Base-by-base conservation (phyloP, 1,140 invertebrate genomes). In the Mesaphorura yosii region DNA sequence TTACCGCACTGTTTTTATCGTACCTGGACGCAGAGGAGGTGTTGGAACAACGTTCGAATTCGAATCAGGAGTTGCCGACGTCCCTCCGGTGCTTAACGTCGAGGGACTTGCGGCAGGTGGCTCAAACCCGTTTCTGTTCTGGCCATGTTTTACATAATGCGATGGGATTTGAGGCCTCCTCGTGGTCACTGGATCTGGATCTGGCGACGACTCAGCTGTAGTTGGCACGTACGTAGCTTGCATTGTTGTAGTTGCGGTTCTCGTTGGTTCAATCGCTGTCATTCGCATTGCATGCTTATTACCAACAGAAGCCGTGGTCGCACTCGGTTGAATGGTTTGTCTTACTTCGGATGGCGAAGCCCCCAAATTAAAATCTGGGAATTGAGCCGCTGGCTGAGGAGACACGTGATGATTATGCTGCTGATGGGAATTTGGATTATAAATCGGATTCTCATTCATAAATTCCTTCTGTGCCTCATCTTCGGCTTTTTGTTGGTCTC, bases 1-100 rank as follows among this genome's bases (percentile, higher is more conserved):
- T n/a, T n/a, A n/a, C n/a, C n/a, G n/a, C n/a, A n/a, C n/a, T n/a
- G n/a, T n/a, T n/a, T n/a, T 46, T 3, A 27, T 17, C 19, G 7
- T 54, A 62, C 59, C 59, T 55, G 52, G 52, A 29, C 59, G 41
- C 2, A 62, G 46, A 17, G 59, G 55, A n/a, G 59, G 59, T 26
- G 59, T 62, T 17, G 59, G 26, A 34, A 37, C 52, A 7, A 46
- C 10, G 14, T 27, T 46, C 23, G 44, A 26, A 12, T 20, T 46
- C 10, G 44, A 26, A 12, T 20, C 44, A 27, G 22, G n/a, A n/a
- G n/a, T n/a, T 46, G 15, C 23, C 14, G 14, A 20, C 6, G 7
- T 46, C 10, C 19, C 28, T 46, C 14, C 19, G 23, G 23, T 46
- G 23, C 4, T 27, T 27, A 25, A 6, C 44, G 28, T 46, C 28